Evolutionary conservation across 2,797 vertebrate genomes (phyloP), one percentile per base, ranked within the genome.

Genomic region (Distichodus sexfasciatus): DNA sequence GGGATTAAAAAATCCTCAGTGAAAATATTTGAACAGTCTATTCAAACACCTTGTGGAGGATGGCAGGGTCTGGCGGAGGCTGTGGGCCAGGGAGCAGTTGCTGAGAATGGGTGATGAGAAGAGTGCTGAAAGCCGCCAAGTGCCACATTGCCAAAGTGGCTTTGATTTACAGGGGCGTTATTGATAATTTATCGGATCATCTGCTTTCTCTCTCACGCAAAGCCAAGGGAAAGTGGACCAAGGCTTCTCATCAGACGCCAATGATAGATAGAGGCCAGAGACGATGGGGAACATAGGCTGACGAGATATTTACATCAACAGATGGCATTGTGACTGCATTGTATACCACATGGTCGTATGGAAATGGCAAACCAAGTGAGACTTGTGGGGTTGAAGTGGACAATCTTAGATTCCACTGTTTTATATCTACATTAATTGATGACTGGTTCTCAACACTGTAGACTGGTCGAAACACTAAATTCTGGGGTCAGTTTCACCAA

Each of bases 111-210:
- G 86, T 88, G 87, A 91, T 90, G 90, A 91, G 87, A 86, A 83
- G 63, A 88, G 85, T 84, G 78, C 81, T 69, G 75, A 75, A 86
- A 85, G 78, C 82, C 29, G 58, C 74, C 85, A 89, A 89, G 85
- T 87, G 78, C 86, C 81, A 72, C 21, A 71, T 83, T 89, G 90
- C 89, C 90, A 91, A 90, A 86, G 84, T 86, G 86, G 87, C 91
- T 92, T 91, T 92, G 91, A 92, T 92, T 90, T 90, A 88, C 86
- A 85, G 87, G 86, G 72, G 85, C 84, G 84, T 85, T 90, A 93
- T 93, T 86, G 91, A 92, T 93, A 91, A 92, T 93, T 93, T 89
- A 92, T 92, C 86, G 87, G 86, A 90, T 93, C 91, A 92, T 93
- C 91, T 93, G 91, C 87, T 90, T 91, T 84, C 85, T 87, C 87